phyloP scores from a whole-genome alignment of 2,888 invertebrate species.

The Protonemura montana region DNA sequence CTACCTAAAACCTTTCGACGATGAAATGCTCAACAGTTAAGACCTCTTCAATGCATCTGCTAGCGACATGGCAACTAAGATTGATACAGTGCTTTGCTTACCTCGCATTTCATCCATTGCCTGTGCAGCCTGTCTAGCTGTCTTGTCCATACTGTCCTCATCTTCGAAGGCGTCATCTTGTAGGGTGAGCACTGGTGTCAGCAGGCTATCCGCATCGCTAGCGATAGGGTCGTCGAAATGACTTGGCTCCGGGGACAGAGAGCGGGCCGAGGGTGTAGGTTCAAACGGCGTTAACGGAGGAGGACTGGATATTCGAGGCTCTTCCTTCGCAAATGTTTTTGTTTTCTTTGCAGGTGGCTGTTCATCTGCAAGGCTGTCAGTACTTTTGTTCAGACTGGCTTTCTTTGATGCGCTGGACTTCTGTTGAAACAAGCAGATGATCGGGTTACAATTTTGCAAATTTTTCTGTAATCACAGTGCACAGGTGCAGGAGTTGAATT shows the following conservation, averaged over 20 bases:
- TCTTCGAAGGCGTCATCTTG: not conserved
- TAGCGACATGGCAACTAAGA: not conserved
- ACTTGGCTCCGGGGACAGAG: not conserved
- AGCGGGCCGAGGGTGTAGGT: not conserved
- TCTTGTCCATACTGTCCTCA: not conserved
- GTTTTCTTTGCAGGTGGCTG: not conserved
- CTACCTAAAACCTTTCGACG: no score
- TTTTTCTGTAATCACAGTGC: no score
- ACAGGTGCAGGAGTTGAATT: no score
- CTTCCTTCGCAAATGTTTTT: not conserved
- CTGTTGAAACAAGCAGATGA: not conserved
- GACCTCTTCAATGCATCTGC: conserved; percentile 7
- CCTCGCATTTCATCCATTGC: not conserved
- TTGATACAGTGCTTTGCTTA: not conserved
- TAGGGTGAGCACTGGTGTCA: not conserved
- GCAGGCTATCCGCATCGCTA: not conserved
- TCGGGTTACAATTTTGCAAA: no score
- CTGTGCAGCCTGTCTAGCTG: not conserved
- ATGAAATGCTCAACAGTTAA: not conserved
- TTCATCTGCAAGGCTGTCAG: not conserved
- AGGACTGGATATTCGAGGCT: not conserved
- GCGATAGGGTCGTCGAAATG: not conserved
- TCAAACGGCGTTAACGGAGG: not conserved
- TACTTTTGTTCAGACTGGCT: not conserved
- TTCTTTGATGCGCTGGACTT: not conserved